These are phyloP conservation scores for Morpho achilles DNA, from an alignment of 2,888 invertebrate genomes.

Conservation along the genomic window DNA sequence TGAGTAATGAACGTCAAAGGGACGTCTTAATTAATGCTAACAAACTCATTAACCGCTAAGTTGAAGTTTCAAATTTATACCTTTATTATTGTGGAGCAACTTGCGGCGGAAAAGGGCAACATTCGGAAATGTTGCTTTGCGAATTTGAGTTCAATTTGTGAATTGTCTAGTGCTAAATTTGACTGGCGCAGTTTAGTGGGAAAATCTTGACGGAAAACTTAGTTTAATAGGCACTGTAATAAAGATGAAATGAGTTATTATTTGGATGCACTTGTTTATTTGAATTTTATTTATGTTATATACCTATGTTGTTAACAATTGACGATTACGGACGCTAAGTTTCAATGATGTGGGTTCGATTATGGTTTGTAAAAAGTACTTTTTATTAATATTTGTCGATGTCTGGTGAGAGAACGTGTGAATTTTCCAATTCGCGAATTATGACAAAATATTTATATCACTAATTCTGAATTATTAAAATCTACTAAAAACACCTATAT, in stretches of 20 bases:
- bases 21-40: constrained; percentile 39
- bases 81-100: constrained; percentile 30
- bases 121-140: constrained; percentile 1
- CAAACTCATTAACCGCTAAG: constrained; percentile 38
- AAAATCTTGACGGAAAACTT: constrained; percentile 17
- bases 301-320: too few species aligned
- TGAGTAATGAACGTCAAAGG: constrained; percentile 36
- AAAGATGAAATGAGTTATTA: constrained; percentile 30
- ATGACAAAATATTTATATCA: too few species aligned
- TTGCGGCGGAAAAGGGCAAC: constrained; percentile 9
- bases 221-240: constrained; percentile 29
- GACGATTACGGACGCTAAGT: too few species aligned
- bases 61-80: constrained; percentile 37
- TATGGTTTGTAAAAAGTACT: too few species aligned
- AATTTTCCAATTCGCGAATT: too few species aligned
- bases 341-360: too few species aligned
- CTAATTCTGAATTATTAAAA: too few species aligned
- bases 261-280: constrained; percentile 17
- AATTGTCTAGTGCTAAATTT: neutral
- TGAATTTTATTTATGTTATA: neutral
- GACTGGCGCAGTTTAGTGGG: neutral
- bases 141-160: neutral
- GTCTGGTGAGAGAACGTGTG: too few species aligned
- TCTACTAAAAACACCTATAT: too few species aligned
- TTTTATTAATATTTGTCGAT: too few species aligned